Conservation (phyloP, 2,113 vertebrate species). For the Platysternon megacephalum region DNA sequence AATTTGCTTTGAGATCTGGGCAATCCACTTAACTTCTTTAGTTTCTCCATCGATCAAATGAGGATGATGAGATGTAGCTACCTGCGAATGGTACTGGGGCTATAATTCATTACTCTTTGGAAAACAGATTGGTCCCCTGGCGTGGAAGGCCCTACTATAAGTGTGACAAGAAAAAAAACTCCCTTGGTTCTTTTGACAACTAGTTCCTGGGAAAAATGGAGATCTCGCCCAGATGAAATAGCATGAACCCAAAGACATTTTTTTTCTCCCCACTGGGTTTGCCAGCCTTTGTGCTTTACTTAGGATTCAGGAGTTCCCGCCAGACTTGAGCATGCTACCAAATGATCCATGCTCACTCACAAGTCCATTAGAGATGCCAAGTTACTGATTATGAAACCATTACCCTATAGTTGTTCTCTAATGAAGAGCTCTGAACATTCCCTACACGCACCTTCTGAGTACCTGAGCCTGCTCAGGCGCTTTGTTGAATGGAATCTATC, state of each 20-base stretch:
- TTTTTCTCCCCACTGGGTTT: neutral
- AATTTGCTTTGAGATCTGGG: neutral
- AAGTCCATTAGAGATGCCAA: neutral
- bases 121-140: neutral
- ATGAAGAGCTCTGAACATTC: neutral
- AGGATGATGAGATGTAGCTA: accelerated
- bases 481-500: neutral
- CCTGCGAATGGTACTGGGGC: neutral
- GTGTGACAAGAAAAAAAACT: neutral
- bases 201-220: neutral
- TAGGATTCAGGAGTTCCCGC: neutral
- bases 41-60: neutral
- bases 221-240: neutral
- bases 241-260: neutral
- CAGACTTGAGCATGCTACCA: neutral
- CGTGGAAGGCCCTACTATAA: neutral
- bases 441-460: neutral
- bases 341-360: neutral
- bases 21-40: neutral
- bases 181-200: neutral
- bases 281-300: neutral
- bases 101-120: neutral
- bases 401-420: neutral
- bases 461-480: neutral
- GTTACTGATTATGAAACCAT: neutral